A percentile compares a stretch with the other conserved stretches of the same genome.
Conservation (phyloP, 2,113 vertebrate genomes). For the Notiomystis cincta region DNA sequence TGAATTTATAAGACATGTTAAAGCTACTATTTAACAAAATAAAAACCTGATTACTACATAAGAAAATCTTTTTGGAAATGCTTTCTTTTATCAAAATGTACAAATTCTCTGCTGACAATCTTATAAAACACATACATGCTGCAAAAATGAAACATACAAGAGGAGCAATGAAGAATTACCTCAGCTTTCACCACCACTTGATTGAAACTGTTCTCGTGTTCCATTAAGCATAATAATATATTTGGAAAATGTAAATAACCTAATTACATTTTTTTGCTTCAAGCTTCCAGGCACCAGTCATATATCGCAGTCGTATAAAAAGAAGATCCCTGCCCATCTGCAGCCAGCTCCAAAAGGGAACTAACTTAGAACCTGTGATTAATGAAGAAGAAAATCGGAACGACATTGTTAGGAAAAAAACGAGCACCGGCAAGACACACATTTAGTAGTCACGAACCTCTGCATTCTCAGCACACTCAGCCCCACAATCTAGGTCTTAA, state of each 20-base stretch:
- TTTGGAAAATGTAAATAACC: conserved; percentile 47
- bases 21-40: neutral
- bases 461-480: neutral
- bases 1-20: neutral
- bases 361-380: conserved; percentile 90
- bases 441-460: neutral
- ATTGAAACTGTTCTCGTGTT: conserved; percentile 52
- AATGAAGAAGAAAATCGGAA: conserved; percentile 32
- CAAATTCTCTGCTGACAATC: neutral
- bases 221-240: conserved; percentile 47
- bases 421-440: neutral
- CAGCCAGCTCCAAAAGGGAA: conserved; percentile 98
- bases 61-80: neutral
- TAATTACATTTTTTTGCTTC: conserved; percentile 83
- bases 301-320: conserved; percentile 91
- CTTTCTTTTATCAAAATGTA: conserved; percentile 9
- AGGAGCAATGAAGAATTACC: conserved; percentile 42
- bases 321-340: conserved; percentile 96
- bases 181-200: conserved; percentile 63
- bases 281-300: conserved; percentile 92
- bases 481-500: neutral
- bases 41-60: neutral
- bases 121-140: conserved; percentile 15
- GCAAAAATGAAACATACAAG: conserved; percentile 30
- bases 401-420: conserved; percentile 20